These are phyloP conservation scores for Elmis aenea DNA, from an alignment of 2,888 invertebrate genomes.

Conservation along the genomic window DNA sequence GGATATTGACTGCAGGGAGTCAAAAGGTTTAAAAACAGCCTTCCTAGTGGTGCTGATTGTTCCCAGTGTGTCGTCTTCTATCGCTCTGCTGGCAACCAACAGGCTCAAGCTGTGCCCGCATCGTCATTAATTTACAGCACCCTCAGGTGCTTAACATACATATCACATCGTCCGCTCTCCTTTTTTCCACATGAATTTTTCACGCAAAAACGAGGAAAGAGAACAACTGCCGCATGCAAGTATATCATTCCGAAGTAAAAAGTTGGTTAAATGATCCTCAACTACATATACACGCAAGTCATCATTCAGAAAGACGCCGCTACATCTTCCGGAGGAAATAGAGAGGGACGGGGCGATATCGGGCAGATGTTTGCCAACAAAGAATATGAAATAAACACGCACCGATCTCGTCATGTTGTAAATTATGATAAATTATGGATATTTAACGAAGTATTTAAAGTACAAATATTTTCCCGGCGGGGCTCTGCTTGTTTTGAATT, in stretches of 20 bases:
- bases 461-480: slow-evolving; percentile 5
- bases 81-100: slow-evolving; percentile 20
- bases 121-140: slow-evolving; percentile 13
- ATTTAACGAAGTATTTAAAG: slow-evolving; percentile 4
- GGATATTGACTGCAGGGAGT: slow-evolving; percentile 11
- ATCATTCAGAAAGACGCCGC: background rate
- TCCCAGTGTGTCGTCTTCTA: slow-evolving; percentile 19
- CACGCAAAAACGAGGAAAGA: background rate
- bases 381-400: slow-evolving; percentile 2
- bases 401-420: slow-evolving; percentile 3
- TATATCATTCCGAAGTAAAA: too few relatives aligned
- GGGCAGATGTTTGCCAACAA: slow-evolving; percentile 1
- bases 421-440: slow-evolving; percentile 13
- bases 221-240: background rate
- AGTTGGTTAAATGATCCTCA: too few relatives aligned
- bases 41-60: slow-evolving; percentile 18
- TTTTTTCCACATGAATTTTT: background rate
- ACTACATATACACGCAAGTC: slow-evolving; percentile 14
- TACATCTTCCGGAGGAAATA: too few relatives aligned
- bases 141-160: background rate
- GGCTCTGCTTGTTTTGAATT: slow-evolving; percentile 6
- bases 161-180: background rate
- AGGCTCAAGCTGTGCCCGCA: slow-evolving; percentile 17
- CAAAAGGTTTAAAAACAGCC: slow-evolving; percentile 12
- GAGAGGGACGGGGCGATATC: background rate